Conservation (phyloP, 2,113 vertebrate genomes). For the Dipodomys spectabilis region DNA sequence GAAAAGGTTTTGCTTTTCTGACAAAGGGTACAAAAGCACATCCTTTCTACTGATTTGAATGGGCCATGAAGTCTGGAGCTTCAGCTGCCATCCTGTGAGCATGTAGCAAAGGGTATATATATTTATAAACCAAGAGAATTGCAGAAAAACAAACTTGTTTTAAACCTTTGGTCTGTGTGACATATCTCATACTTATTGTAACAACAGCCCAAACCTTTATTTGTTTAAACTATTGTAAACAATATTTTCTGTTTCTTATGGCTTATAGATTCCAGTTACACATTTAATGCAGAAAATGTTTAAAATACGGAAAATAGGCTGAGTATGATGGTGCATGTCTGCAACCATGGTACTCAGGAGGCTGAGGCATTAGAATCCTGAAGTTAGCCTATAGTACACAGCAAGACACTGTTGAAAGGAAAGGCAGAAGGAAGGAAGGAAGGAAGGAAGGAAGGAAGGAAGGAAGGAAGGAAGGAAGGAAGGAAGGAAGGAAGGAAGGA, state of each 20-base stretch:
- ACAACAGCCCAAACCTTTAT: neutral
- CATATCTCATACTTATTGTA: neutral
- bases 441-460: no score
- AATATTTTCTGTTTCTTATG: constrained; percentile 12
- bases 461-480: no score
- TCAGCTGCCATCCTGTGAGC: neutral
- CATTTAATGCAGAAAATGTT: constrained; percentile 24
- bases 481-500: no score
- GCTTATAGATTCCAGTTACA: constrained; percentile 5
- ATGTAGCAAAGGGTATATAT: neutral
- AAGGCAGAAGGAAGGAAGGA: no score
- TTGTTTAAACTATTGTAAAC: constrained; percentile 34
- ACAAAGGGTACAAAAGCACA: neutral
- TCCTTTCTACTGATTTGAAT: neutral
- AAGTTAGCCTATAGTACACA: neutral
- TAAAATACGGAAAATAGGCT: constrained; percentile 1
- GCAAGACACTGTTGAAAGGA: no score
- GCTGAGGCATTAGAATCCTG: neutral
- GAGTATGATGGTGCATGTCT: neutral
- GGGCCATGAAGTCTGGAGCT: neutral
- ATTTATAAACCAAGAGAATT: neutral
- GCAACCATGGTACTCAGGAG: neutral
- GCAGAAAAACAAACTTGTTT: neutral
- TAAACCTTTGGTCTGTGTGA: neutral
- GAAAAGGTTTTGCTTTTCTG: constrained; percentile 12